These are phyloP conservation scores for Xenentodon cancila DNA, from an alignment of 2,797 vertebrate species.

Conservation along the genomic window DNA sequence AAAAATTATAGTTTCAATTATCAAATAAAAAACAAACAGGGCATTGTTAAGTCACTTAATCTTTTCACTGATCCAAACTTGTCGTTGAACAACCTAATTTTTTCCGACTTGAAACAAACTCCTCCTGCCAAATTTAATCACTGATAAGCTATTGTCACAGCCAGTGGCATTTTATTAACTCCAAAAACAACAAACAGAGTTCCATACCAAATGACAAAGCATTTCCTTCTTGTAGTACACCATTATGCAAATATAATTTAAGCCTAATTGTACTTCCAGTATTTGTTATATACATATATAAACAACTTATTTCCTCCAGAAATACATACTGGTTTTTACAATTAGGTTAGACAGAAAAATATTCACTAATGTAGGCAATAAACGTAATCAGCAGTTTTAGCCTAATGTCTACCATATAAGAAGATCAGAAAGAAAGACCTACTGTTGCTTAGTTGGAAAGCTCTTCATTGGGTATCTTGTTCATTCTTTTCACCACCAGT, in stretches of 20 bases:
- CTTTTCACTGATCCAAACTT: not conserved
- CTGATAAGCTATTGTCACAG: not conserved
- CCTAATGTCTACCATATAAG: slow-evolving; percentile 83
- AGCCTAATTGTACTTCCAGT: slow-evolving; percentile 23
- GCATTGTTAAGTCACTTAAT: not conserved
- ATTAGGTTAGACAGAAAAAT: slow-evolving; percentile 48
- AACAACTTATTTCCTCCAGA: slow-evolving; percentile 9
- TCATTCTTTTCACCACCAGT: slow-evolving; percentile 83
- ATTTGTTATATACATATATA: slow-evolving; percentile 4
- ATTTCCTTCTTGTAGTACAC: not conserved
- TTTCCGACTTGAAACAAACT: not conserved
- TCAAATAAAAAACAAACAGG: no score
- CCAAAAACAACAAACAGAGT: not conserved
- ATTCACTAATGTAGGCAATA: slow-evolving; percentile 73
- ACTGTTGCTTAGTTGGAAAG: slow-evolving; percentile 82
- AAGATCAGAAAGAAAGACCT: slow-evolving; percentile 84
- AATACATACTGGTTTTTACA: slow-evolving; percentile 22
- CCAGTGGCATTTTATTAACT: slow-evolving; percentile 1
- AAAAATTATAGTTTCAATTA: no score
- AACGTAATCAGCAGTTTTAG: slow-evolving; percentile 90
- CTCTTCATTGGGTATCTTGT: slow-evolving; percentile 79
- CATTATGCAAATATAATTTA: slow-evolving; percentile 20
- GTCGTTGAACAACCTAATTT: not conserved
- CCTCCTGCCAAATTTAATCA: no score
- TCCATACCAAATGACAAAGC: not conserved